Evolutionary conservation across 2,797 vertebrate genomes (phyloP).

Genomic region (Myripristis jacobus): DNA sequence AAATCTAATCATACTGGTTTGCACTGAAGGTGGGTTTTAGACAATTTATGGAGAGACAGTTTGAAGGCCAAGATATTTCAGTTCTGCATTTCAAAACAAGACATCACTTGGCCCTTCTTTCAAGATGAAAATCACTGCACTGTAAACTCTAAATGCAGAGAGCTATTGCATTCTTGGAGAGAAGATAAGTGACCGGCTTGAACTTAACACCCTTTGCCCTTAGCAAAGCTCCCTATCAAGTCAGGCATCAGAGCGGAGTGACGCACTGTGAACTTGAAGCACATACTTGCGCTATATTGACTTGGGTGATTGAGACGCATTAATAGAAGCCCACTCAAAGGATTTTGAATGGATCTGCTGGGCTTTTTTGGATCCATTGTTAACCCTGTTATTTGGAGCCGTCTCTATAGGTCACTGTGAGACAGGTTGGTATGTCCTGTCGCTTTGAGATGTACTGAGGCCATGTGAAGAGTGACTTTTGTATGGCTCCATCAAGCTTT

Average conservation of each 20-base stretch:
- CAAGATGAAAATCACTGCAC: background rate
- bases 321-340: slow-evolving; percentile 27
- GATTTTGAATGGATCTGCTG: slow-evolving; percentile 41
- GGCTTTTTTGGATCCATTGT: slow-evolving; percentile 40
- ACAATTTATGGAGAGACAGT: too few relatives aligned
- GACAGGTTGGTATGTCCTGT: background rate
- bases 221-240: slow-evolving; percentile 4
- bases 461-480: background rate
- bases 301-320: slow-evolving; percentile 19
- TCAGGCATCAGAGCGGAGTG: slow-evolving; percentile 25
- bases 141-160: background rate
- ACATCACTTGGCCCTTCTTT: too few relatives aligned
- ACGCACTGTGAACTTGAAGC: slow-evolving; percentile 28
- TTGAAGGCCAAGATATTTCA: too few relatives aligned
- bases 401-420: background rate
- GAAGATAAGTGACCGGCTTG: slow-evolving; percentile 16
- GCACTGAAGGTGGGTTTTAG: too few relatives aligned
- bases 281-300: slow-evolving; percentile 39
- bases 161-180: slow-evolving; percentile 3
- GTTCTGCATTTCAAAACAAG: too few relatives aligned
- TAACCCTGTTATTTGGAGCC: slow-evolving; percentile 29
- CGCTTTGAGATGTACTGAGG: background rate
- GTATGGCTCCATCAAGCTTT: background rate
- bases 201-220: slow-evolving; percentile 11
- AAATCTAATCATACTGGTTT: too few relatives aligned